Evolutionary conservation across 2,888 invertebrate genomes (phyloP).

Genomic region (Orchesellides sinensis): DNA sequence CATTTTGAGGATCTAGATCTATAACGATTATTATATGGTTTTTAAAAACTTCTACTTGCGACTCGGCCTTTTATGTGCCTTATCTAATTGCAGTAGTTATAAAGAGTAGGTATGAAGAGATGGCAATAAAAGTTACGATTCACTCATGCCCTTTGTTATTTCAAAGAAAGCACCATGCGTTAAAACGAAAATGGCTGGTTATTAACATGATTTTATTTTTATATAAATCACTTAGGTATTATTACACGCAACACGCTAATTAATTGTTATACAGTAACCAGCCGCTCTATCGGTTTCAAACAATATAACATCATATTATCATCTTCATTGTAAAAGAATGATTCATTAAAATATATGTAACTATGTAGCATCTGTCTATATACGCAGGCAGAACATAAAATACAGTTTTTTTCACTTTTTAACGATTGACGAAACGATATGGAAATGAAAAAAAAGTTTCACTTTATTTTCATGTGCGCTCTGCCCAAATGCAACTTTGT

Average conservation of each 20-base stretch:
- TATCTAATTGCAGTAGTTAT: slow-evolving; percentile 14
- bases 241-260: too few relatives aligned
- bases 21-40: too few relatives aligned
- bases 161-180: neutral
- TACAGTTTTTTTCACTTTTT: too few relatives aligned
- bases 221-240: neutral
- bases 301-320: neutral
- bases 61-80: neutral
- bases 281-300: neutral
- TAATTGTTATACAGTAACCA: neutral
- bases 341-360: neutral
- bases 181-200: neutral
- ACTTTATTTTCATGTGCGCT: neutral
- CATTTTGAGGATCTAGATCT: too few relatives aligned
- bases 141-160: neutral
- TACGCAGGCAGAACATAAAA: neutral
- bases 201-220: neutral
- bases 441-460: slow-evolving; percentile 16
- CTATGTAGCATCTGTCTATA: neutral
- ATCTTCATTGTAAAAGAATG: neutral
- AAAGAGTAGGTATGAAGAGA: neutral
- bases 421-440: too few relatives aligned
- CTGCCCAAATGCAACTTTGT: neutral
- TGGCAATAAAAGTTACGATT: neutral
- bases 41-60: neutral